phyloP scores from a whole-genome alignment of 2,113 vertebrate genomes.

The Columbina picui region DNA sequence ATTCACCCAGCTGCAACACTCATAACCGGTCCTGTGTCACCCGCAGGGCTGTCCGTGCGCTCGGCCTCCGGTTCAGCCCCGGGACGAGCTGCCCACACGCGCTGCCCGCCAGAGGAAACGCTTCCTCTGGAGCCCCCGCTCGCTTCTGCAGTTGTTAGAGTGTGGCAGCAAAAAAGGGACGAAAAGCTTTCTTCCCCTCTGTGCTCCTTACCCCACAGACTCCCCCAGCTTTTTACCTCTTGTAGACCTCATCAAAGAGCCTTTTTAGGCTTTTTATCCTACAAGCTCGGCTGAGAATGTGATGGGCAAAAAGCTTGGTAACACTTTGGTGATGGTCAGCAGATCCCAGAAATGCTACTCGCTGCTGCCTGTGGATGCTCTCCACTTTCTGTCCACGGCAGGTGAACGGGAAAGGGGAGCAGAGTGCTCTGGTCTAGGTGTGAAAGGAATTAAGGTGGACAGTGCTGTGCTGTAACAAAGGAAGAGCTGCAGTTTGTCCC shows the following conservation, averaged over 20 bases:
- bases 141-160: neutral
- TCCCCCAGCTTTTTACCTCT: neutral
- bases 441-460: too few relatives aligned
- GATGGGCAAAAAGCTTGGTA: neutral
- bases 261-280: neutral
- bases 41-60: neutral
- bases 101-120: neutral
- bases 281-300: neutral
- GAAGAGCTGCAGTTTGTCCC: neutral
- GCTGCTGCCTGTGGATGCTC: neutral
- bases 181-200: neutral
- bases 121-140: neutral
- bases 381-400: fast-evolving
- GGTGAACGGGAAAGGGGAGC: neutral
- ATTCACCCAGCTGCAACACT: neutral
- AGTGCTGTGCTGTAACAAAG: neutral
- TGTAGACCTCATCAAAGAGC: neutral
- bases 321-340: neutral
- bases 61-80: neutral
- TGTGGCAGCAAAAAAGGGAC: fast-evolving
- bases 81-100: neutral
- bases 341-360: neutral
- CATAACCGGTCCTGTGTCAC: neutral
- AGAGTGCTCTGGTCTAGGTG: neutral
- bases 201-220: neutral